Conservation (phyloP, 2,888 invertebrate genomes). For the Nematopogon swammerdamellus region DNA sequence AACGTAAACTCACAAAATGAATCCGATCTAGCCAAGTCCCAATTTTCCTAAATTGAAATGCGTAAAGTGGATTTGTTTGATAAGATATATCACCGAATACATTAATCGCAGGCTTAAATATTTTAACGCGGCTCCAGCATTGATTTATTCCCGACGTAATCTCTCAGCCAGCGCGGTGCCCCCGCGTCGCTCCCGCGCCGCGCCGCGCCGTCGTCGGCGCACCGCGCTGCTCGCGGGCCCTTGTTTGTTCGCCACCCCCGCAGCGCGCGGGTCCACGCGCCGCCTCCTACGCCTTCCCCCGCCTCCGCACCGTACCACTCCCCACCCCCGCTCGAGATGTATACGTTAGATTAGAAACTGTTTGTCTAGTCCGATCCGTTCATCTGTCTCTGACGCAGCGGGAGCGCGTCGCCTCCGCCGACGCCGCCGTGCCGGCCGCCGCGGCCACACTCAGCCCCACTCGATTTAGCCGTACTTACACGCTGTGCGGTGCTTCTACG, state of each 20-base stretch:
- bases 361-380: neutral
- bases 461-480: no score
- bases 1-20: no score
- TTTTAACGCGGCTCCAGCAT: constrained; percentile 55
- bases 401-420: constrained; percentile 21
- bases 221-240: no score
- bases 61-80: neutral
- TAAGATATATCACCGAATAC: constrained; percentile 13
- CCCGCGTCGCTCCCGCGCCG: constrained; percentile 8
- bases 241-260: constrained; percentile 49
- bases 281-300: no score
- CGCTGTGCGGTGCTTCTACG: no score
- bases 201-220: constrained; percentile 11
- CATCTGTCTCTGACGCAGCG: neutral
- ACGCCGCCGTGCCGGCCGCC: constrained; percentile 16
- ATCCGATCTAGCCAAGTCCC: no score
- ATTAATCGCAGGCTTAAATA: constrained; percentile 55
- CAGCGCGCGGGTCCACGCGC: no score
- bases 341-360: constrained; percentile 38
- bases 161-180: constrained; percentile 46
- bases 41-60: neutral
- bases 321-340: constrained; percentile 31
- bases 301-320: no score
- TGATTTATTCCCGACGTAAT: constrained; percentile 53
- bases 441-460: constrained; percentile 23